phyloP scores from a whole-genome alignment of 2,113 vertebrate genomes.

The Ariopsis seemanni region DNA sequence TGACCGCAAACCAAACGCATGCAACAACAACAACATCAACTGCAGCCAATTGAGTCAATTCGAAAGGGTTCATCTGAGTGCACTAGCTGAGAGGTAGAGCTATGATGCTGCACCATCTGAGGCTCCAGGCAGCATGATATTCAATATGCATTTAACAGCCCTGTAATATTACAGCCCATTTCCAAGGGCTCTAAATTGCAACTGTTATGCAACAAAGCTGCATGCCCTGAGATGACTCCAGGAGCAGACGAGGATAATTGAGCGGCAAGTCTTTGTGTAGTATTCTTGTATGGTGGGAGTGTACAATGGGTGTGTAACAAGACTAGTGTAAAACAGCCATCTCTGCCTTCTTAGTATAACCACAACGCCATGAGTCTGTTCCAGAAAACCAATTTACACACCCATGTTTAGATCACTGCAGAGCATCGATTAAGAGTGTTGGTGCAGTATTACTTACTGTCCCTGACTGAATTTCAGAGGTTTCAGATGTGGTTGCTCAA shows the following conservation, averaged over 20 bases:
- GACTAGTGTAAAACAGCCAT: constrained; percentile 35
- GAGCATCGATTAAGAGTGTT: constrained; percentile 41
- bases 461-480: constrained; percentile 13
- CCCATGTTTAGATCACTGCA: constrained; percentile 34
- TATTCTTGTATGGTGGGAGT: constrained; percentile 51
- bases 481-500: constrained; percentile 10
- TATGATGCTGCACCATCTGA: neutral
- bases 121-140: constrained; percentile 7
- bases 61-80: constrained; percentile 19
- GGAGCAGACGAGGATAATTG: constrained; percentile 32
- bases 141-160: constrained; percentile 16
- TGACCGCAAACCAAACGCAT: constrained; percentile 37
- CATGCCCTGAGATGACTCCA: constrained; percentile 33
- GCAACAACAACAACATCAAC: constrained; percentile 51
- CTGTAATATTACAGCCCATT: neutral
- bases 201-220: constrained; percentile 25
- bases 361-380: constrained; percentile 24
- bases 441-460: constrained; percentile 2
- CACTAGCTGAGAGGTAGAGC: neutral
- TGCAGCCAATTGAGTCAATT: constrained; percentile 14
- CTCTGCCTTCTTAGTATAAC: constrained; percentile 47
- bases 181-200: constrained; percentile 20
- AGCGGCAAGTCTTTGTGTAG: constrained; percentile 33
- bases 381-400: constrained; percentile 26
- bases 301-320: constrained; percentile 43